These are phyloP conservation scores for Psittacula cyanocephala DNA, from an alignment of 2,113 vertebrate genomes.

Conservation along the genomic window DNA sequence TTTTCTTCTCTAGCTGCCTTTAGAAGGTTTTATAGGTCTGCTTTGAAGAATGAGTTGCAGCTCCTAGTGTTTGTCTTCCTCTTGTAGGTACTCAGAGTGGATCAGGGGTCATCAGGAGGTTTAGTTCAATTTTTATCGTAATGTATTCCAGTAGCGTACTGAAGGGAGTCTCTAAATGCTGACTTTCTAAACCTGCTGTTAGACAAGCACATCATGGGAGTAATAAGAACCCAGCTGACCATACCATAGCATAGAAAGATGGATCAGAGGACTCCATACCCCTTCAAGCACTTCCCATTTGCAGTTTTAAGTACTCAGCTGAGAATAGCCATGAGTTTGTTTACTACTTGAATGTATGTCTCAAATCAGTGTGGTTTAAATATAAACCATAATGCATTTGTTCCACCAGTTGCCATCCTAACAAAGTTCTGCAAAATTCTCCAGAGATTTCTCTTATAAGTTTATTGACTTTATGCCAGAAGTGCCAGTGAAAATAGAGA, in stretches of 20 bases:
- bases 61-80: background rate
- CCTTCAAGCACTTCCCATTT: accelerated
- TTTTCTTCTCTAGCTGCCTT: background rate
- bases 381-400: background rate
- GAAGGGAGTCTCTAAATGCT: background rate
- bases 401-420: background rate
- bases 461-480: slow-evolving; percentile 8
- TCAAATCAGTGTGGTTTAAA: background rate
- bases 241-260: background rate
- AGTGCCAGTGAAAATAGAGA: background rate
- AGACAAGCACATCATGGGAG: background rate
- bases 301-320: background rate
- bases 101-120: background rate
- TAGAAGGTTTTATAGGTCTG: background rate
- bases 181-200: background rate
- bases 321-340: background rate
- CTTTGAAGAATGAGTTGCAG: background rate
- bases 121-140: background rate
- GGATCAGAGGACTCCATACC: background rate
- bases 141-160: background rate
- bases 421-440: background rate
- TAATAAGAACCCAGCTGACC: background rate
- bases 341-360: background rate
- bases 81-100: background rate
- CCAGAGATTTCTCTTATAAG: background rate